Base-by-base conservation (phyloP, 2,113 vertebrate genomes). In the Gallinago media region DNA sequence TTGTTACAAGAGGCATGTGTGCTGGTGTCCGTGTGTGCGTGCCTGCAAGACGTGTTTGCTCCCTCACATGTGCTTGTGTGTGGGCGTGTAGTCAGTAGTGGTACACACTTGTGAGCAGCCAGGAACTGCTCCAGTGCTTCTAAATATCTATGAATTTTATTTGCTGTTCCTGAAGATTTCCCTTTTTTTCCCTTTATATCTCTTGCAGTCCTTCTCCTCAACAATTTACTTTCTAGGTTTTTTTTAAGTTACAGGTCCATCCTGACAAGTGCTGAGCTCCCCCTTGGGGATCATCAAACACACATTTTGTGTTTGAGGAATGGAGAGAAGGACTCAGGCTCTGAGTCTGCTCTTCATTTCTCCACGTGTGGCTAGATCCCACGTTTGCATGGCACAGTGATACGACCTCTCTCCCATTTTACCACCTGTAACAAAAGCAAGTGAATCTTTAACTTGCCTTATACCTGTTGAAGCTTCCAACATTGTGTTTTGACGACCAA, bases 391-490 rank as follows among this genome's bases (percentile, higher is more conserved):
- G 44, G 27, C 13, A 19, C 15, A 16, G 42, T 11, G 31, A 21
- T 29, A 26, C 2, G 23, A 4, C 18, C 9, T n/a, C 14, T 31
- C 11, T 42, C 54, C 18, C 11, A 8, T 32, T 40, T 74, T 59
- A 31, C 17, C 29, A 23, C 9, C 16, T 49, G 9, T n/a, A 67
- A 89, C 4, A 16, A 62, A 82, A 58, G 5, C 22, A 36, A 13
- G 7, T 61, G 25, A 49, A 29, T 49, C 15, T 61, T 56, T 22
- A 52, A 56, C 32, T 40, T 27, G 4, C 52, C 13, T 73, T 22
- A 8, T 15, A 47, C 17, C 8, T 17, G 2, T 0, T 46, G 12
- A 32, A 42, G 4, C 5, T 31, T 32, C 54, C 1, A 1, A 55
- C 19, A 8, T 11, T 31, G 52, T 7, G 19, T 6, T 91, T 31